Evolutionary conservation across 2,888 invertebrate species (phyloP).

Genomic region (Anodontia alba): DNA sequence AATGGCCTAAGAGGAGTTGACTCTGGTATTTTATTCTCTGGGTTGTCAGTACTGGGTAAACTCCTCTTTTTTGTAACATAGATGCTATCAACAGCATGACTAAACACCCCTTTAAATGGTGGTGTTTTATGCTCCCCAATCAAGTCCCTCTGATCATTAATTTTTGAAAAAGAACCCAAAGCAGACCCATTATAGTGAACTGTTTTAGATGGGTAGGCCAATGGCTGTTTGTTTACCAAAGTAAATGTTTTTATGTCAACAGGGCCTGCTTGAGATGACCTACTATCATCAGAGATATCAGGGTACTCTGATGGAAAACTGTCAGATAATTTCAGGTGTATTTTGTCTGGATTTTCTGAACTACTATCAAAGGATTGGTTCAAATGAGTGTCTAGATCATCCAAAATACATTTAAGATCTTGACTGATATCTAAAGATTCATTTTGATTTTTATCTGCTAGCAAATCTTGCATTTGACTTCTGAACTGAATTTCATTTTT

Average conservation of each 20-base stretch:
- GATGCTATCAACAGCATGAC: constrained; percentile 52
- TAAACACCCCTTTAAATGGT: constrained; percentile 28
- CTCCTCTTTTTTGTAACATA: constrained; percentile 51
- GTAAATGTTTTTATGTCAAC: neutral
- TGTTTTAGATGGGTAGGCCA: neutral
- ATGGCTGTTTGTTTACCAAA: too few relatives aligned
- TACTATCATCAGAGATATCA: neutral
- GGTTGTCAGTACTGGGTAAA: constrained; percentile 23
- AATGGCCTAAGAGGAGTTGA: neutral
- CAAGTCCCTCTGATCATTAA: neutral
- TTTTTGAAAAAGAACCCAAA: neutral
- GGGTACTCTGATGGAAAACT: neutral
- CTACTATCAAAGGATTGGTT: neutral
- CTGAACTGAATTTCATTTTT: neutral
- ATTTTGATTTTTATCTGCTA: neutral
- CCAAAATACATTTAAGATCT: neutral
- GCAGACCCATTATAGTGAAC: neutral
- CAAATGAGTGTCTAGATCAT: constrained; percentile 3
- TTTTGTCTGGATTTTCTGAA: neutral
- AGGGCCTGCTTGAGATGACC: neutral
- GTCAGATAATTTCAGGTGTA: neutral
- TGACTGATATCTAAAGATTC: neutral
- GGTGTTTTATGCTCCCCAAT: constrained; percentile 27
- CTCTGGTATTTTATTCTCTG: constrained; percentile 15
- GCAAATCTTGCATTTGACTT: neutral